Conservation (phyloP, 2,113 vertebrate species). For the Lepus europaeus region DNA sequence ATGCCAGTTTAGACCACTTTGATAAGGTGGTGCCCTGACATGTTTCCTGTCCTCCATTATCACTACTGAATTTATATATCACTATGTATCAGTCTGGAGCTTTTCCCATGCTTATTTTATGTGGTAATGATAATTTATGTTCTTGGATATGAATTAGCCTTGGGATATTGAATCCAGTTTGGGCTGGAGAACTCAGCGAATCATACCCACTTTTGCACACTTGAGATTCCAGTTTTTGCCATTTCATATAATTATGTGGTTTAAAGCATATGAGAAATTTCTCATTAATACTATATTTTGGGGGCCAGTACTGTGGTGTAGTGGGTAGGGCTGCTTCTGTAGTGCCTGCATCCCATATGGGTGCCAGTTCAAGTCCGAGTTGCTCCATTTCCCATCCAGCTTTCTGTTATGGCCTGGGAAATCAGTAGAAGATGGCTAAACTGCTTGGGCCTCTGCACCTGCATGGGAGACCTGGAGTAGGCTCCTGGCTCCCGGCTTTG, state of each 20-base stretch:
- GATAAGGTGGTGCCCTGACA: neutral
- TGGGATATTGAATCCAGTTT: neutral
- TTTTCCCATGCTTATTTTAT: conserved; percentile 30
- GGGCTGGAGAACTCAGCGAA: neutral
- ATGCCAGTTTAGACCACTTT: neutral
- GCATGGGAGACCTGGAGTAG: too few species aligned
- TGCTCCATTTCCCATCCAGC: too few species aligned
- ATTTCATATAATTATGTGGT: conserved; percentile 9
- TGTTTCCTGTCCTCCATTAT: conserved; percentile 6
- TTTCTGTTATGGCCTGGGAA: too few species aligned
- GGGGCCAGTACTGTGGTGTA: too few species aligned
- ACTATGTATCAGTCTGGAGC: neutral
- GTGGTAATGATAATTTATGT: neutral
- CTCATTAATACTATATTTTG: neutral
- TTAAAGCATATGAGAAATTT: conserved; percentile 32
- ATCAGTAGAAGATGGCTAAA: too few species aligned
- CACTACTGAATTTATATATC: neutral
- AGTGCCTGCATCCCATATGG: too few species aligned
- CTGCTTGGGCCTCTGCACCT: too few species aligned
- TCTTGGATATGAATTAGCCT: neutral
- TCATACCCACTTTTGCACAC: neutral
- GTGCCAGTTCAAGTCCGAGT: too few species aligned
- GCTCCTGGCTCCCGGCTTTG: too few species aligned
- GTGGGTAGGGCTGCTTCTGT: too few species aligned
- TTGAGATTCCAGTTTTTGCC: neutral